Percentiles rank a stretch among this genome's conserved stretches.
These are phyloP conservation scores for Pharmacophagus antenor DNA, from an alignment of 2,888 invertebrate genomes.

Conservation along the genomic window DNA sequence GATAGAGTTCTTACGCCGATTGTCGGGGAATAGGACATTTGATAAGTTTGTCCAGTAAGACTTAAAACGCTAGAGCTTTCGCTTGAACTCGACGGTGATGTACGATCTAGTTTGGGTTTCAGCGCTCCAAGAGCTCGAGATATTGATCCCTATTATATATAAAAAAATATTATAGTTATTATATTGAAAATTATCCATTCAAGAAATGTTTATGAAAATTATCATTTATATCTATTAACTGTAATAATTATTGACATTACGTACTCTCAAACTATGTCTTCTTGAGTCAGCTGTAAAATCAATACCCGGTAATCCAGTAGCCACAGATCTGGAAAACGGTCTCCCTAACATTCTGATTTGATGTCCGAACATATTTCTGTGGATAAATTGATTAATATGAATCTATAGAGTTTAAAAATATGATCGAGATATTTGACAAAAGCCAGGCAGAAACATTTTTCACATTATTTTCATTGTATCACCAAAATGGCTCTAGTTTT, in stretches of 20 bases:
- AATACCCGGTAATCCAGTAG: slow-evolving; percentile 79
- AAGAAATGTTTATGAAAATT: background rate
- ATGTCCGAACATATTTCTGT: slow-evolving; percentile 82
- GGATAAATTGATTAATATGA: slow-evolving; percentile 17
- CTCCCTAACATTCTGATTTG: slow-evolving; percentile 84
- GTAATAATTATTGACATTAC: slow-evolving; percentile 33
- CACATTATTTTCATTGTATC: slow-evolving; percentile 43
- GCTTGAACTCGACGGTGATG: slow-evolving; percentile 85
- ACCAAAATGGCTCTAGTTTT: slow-evolving; percentile 57
- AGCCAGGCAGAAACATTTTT: slow-evolving; percentile 62
- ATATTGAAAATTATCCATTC: background rate
- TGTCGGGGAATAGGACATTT: slow-evolving; percentile 74
- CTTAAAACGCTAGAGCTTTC: slow-evolving; percentile 82
- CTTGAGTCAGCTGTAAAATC: slow-evolving; percentile 76
- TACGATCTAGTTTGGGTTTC: slow-evolving; percentile 82
- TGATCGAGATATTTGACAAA: slow-evolving; percentile 45
- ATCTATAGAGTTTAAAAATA: slow-evolving; percentile 19
- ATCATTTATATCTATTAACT: background rate
- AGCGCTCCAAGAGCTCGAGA: slow-evolving; percentile 87
- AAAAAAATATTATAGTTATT: background rate
- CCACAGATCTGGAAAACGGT: slow-evolving; percentile 83
- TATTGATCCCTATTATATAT: slow-evolving; percentile 83
- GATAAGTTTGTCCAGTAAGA: slow-evolving; percentile 72
- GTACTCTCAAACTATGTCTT: slow-evolving; percentile 82
- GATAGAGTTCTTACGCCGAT: slow-evolving; percentile 80